Conservation (phyloP, 1,140 invertebrate species). For the Hormaphis cornu region DNA sequence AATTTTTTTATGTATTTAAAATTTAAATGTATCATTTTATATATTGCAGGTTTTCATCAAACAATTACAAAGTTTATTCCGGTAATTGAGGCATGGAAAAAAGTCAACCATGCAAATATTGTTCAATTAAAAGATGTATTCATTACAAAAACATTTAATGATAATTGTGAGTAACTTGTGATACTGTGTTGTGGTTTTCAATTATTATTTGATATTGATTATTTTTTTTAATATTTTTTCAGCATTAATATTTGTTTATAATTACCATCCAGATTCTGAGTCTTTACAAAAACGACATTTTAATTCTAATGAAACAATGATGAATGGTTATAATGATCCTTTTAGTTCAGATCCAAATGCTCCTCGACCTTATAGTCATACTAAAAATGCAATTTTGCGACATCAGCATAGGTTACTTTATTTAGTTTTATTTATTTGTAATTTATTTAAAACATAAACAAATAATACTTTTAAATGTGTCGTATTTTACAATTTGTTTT, state of each 20-base stretch:
- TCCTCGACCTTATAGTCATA: slow-evolving; percentile 71
- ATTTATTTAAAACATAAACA: no score
- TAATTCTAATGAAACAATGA: slow-evolving; percentile 52
- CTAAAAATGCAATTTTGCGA: slow-evolving; percentile 64
- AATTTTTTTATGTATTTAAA: neutral
- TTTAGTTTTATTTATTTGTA: neutral
- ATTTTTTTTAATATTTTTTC: slow-evolving; percentile 41
- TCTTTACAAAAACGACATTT: slow-evolving; percentile 82
- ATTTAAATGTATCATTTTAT: slow-evolving; percentile 34
- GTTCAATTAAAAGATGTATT: slow-evolving; percentile 86
- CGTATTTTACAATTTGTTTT: neutral
- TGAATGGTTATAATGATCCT: slow-evolving; percentile 67
- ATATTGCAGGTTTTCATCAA: slow-evolving; percentile 56
- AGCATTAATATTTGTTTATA: slow-evolving; percentile 94
- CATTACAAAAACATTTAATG: slow-evolving; percentile 89
- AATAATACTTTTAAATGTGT: neutral
- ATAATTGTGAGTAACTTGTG: slow-evolving; percentile 67
- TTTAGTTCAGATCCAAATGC: slow-evolving; percentile 73
- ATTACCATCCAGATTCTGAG: slow-evolving; percentile 84
- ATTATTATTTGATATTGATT: neutral
- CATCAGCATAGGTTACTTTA: slow-evolving; percentile 48
- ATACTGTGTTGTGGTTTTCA: neutral
- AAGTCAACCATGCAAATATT: slow-evolving; percentile 84
- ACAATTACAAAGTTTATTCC: slow-evolving; percentile 76
- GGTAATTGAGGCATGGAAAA: slow-evolving; percentile 86